Evolutionary conservation across 2,113 vertebrate species (phyloP).

Genomic region (Otis tarda): DNA sequence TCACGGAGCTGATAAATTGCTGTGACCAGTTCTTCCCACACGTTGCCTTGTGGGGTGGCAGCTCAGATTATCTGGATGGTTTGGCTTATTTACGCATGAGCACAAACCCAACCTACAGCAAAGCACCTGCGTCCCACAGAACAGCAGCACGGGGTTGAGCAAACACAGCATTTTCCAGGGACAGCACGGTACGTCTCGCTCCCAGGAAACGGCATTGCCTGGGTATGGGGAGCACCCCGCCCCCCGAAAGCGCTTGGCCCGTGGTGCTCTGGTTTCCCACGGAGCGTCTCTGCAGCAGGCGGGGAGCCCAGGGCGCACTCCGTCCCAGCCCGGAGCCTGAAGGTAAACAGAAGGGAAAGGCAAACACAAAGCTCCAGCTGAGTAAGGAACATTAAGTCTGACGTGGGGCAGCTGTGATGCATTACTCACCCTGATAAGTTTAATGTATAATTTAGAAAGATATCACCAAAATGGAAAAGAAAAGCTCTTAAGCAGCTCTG

Average conservation of each 20-base stretch:
- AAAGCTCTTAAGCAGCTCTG: conserved; percentile 70
- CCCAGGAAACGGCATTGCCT: neutral
- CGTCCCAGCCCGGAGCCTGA: neutral
- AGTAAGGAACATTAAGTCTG: conserved; percentile 61
- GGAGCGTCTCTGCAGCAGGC: neutral
- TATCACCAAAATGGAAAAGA: conserved; percentile 70
- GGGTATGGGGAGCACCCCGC: neutral
- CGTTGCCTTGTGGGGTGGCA: fast-evolving
- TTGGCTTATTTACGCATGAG: neutral
- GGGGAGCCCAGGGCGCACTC: neutral
- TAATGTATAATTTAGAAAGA: conserved; percentile 79
- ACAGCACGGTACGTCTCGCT: fast-evolving
- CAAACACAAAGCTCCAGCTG: conserved; percentile 44
- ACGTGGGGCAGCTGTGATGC: conserved; percentile 65
- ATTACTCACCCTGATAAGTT: conserved; percentile 73
- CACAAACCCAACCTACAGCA: neutral
- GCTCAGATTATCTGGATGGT: neutral
- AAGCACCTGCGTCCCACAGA: neutral
- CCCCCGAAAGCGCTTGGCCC: fast-evolving
- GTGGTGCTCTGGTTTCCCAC: neutral
- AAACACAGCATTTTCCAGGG: neutral
- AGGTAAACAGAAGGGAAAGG: conserved; percentile 23
- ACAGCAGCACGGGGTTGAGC: fast-evolving
- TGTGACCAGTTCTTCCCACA: neutral
- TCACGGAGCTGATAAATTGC: neutral